Evolutionary conservation across 2,797 vertebrate species (phyloP).

Genomic region (Cercopithecus petaurista): DNA sequence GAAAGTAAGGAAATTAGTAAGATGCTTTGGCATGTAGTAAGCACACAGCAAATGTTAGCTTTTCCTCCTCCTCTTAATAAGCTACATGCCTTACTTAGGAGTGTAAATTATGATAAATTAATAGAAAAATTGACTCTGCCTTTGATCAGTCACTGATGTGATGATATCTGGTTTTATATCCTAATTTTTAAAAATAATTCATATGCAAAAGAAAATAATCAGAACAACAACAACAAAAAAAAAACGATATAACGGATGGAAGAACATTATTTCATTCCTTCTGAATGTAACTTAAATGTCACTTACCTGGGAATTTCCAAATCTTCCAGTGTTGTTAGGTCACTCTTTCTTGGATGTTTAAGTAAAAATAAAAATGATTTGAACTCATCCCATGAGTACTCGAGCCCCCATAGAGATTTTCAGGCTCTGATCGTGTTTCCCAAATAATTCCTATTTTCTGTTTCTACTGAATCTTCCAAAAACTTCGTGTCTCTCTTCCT

Average conservation of each 20-base stretch:
- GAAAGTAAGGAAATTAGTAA: not conserved
- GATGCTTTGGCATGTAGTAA: not conserved
- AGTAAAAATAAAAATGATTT: not conserved
- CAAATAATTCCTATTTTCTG: slow-evolving; percentile 17
- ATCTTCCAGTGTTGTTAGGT: not conserved
- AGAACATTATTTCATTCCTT: not conserved
- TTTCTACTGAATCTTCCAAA: not conserved
- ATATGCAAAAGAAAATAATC: not conserved
- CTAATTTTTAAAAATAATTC: slow-evolving; percentile 58
- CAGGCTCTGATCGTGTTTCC: not conserved
- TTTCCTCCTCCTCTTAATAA: not conserved
- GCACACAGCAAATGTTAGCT: not conserved
- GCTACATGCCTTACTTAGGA: not conserved
- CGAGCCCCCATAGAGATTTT: not conserved
- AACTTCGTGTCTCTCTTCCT: not conserved
- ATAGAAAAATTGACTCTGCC: not conserved
- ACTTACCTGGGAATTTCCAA: not conserved
- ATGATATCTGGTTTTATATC: not conserved
- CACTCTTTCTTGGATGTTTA: not conserved
- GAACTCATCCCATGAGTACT: not conserved
- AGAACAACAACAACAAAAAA: not conserved
- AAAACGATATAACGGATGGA: not conserved
- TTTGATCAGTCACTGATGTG: not conserved
- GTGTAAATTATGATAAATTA: not conserved
- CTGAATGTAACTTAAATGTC: not conserved